These are phyloP conservation scores for Zaprionus lachaisei DNA, from an alignment of 1,140 invertebrate genomes.

Conservation along the genomic window DNA sequence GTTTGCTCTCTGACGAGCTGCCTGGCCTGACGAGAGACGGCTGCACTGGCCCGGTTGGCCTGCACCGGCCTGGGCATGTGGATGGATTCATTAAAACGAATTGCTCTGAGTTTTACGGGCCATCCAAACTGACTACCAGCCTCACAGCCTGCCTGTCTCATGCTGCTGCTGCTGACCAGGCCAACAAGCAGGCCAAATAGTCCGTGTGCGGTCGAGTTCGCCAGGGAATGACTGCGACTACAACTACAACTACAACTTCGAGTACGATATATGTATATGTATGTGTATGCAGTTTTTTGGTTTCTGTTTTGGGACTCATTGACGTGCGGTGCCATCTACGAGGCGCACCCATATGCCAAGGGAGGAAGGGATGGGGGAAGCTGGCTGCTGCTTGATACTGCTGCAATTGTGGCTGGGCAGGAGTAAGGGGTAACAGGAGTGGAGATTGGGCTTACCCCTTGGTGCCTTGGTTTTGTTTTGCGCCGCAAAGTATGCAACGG, in stretches of 20 bases:
- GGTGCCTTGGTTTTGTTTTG: conserved; percentile 55
- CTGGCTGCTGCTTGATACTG: conserved; percentile 8
- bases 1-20: conserved; percentile 62
- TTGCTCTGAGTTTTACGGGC: conserved; percentile 73
- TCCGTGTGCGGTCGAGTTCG: conserved; percentile 27
- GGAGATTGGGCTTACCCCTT: conserved; percentile 20
- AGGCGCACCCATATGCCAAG: background rate
- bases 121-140: background rate
- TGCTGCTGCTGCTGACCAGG: conserved; percentile 28
- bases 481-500: conserved; percentile 56
- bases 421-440: background rate
- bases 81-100: conserved; percentile 83
- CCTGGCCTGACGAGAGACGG: background rate
- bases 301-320: conserved; percentile 78
- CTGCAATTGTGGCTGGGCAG: conserved; percentile 4
- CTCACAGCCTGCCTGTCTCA: conserved; percentile 8
- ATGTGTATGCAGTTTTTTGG: conserved; percentile 59
- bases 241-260: conserved; percentile 11
- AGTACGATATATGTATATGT: conserved; percentile 6
- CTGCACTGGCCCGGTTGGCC: no score
- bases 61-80: conserved; percentile 30
- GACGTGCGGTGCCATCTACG: conserved; percentile 65
- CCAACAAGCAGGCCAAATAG: conserved; percentile 41
- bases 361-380: conserved; percentile 10
- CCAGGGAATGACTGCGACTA: conserved; percentile 30